phyloP scores from a whole-genome alignment of 53 echinoderm and acorn worm species.

The Echinometra lucunter region DNA sequence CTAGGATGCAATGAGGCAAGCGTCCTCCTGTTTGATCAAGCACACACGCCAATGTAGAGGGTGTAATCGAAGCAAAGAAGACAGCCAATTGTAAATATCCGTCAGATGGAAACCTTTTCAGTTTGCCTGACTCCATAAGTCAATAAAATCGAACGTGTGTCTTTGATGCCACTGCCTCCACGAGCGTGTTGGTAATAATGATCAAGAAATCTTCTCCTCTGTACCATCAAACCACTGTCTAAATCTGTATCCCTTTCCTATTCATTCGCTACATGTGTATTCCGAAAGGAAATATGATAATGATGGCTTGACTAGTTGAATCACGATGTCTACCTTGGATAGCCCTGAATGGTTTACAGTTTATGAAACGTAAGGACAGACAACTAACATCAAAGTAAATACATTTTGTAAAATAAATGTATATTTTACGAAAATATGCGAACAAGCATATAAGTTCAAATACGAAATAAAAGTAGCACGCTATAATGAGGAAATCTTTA shows the following conservation, averaged over 20 bases:
- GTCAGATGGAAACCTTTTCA: conserved; percentile 50
- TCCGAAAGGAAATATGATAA: background rate
- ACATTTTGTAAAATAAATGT: background rate
- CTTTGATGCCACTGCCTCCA: conserved; percentile 9
- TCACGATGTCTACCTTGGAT: background rate
- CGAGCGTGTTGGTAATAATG: conserved; percentile 66
- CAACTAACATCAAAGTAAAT: background rate
- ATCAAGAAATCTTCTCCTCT: conserved; percentile 17
- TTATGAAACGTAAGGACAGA: background rate
- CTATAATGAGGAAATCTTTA: too few relatives aligned
- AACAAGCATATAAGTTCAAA: too few relatives aligned
- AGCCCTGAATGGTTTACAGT: background rate
- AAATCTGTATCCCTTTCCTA: background rate
- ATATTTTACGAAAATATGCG: too few relatives aligned
- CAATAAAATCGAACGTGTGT: conserved; percentile 65
- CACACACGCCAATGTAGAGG: background rate
- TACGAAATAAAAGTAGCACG: too few relatives aligned
- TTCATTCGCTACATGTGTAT: background rate
- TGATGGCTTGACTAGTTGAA: background rate
- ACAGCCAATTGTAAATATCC: conserved; percentile 56
- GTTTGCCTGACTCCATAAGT: conserved; percentile 63
- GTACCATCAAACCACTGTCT: background rate
- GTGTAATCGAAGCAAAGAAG: conserved; percentile 27
- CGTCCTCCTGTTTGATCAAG: conserved; percentile 7
- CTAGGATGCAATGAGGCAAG: background rate